phyloP scores from a whole-genome alignment of 2,113 vertebrate genomes.

The Boleophthalmus pectinirostris region DNA sequence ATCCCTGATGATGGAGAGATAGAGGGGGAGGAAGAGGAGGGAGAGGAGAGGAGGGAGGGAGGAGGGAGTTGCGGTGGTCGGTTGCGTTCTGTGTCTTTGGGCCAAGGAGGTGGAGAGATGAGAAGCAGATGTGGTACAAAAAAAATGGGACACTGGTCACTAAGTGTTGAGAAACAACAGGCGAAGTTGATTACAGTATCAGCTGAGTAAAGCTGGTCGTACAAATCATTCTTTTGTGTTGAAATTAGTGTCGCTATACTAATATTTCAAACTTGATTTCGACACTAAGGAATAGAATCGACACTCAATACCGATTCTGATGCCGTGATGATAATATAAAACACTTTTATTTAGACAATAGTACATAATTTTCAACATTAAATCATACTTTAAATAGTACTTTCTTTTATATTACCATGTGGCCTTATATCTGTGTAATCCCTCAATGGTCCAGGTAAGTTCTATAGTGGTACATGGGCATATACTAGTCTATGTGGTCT shows the following conservation, averaged over 20 bases:
- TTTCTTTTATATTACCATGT: too few relatives aligned
- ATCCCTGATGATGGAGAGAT: slow-evolving; percentile 33
- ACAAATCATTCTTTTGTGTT: neutral
- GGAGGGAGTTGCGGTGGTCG: neutral
- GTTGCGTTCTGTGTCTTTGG: slow-evolving; percentile 41
- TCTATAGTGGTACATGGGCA: too few relatives aligned
- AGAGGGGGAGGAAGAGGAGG: slow-evolving; percentile 13
- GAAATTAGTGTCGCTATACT: neutral
- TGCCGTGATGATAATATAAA: too few relatives aligned
- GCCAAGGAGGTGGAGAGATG: slow-evolving; percentile 62
- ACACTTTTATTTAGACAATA: too few relatives aligned
- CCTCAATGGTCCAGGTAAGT: too few relatives aligned
- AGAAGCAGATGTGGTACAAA: slow-evolving; percentile 53
- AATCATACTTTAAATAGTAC: too few relatives aligned
- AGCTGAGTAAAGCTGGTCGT: neutral
- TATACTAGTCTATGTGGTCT: too few relatives aligned
- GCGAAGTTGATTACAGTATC: neutral
- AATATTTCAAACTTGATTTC: too few relatives aligned
- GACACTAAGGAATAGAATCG: too few relatives aligned
- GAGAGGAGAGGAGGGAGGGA: neutral
- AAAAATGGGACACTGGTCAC: neutral
- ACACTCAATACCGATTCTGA: too few relatives aligned
- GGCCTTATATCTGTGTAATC: too few relatives aligned
- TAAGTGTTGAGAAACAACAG: neutral
- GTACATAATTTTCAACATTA: too few relatives aligned